Evolutionary conservation across 2,113 vertebrate species (phyloP).

Genomic region (Pogonocichla stellata): DNA sequence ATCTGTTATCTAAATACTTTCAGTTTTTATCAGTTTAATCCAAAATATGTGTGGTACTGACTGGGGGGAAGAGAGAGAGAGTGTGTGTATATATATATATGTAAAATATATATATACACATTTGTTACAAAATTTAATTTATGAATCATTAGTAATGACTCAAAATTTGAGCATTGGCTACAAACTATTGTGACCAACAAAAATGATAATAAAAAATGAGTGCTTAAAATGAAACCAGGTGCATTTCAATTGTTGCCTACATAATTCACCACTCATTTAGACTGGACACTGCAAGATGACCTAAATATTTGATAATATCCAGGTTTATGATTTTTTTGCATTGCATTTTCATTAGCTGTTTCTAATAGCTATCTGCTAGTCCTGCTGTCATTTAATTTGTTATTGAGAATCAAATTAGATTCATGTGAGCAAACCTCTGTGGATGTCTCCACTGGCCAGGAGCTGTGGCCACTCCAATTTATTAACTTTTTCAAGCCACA

Average conservation of each 20-base stretch:
- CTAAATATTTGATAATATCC: neutral
- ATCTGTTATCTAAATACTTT: neutral
- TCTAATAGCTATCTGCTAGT: neutral
- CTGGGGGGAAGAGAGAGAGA: rapidly evolving
- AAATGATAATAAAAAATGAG: neutral
- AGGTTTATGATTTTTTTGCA: neutral
- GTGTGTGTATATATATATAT: no score
- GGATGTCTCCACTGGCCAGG: neutral
- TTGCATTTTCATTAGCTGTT: neutral
- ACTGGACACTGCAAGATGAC: neutral
- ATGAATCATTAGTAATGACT: neutral
- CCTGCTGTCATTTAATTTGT: neutral
- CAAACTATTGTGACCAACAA: neutral
- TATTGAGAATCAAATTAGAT: neutral
- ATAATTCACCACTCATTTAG: neutral
- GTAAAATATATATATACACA: neutral
- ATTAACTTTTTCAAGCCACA: neutral
- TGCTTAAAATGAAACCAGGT: neutral
- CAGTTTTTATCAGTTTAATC: neutral
- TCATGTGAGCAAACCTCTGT: neutral
- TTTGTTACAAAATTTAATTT: neutral
- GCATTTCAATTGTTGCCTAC: neutral
- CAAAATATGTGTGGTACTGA: neutral
- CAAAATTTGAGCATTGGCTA: neutral
- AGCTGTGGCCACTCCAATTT: neutral